These are phyloP conservation scores for Physella acuta DNA, from an alignment of 1,140 invertebrate species.

Conservation along the genomic window DNA sequence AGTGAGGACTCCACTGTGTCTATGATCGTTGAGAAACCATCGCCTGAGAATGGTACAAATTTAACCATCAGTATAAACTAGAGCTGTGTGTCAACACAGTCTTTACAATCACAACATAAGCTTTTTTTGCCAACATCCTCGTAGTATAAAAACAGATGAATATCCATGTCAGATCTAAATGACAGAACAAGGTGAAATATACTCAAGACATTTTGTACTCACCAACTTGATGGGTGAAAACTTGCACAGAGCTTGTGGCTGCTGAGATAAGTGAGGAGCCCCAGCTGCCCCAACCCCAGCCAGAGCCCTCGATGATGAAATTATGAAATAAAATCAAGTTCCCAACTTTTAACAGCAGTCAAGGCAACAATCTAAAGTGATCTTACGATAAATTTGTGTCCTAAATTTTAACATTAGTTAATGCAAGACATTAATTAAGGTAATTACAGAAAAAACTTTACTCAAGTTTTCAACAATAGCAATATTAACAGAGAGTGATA, in stretches of 20 bases:
- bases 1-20: slow-evolving; percentile 71
- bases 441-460: not conserved
- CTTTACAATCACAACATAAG: too few species aligned
- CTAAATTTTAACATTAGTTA: not conserved
- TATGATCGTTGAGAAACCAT: slow-evolving; percentile 73
- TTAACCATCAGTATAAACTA: too few species aligned
- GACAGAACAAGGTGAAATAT: not conserved
- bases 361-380: too few species aligned
- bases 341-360: too few species aligned
- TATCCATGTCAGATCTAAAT: not conserved
- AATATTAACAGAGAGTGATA: too few species aligned
- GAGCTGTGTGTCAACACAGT: too few species aligned
- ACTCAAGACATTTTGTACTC: slow-evolving; percentile 31
- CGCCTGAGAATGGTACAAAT: too few species aligned
- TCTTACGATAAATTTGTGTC: not conserved
- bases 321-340: too few species aligned
- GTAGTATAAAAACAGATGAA: too few species aligned
- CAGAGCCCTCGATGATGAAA: too few species aligned
- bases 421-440: not conserved
- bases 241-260: slow-evolving; percentile 72
- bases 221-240: slow-evolving; percentile 75
- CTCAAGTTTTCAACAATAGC: too few species aligned
- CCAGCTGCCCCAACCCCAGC: slow-evolving; percentile 67
- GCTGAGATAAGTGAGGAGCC: slow-evolving; percentile 74
- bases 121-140: too few species aligned